These are phyloP conservation scores for Formica selysi DNA, from an alignment of 1,140 invertebrate species.

Conservation along the genomic window DNA sequence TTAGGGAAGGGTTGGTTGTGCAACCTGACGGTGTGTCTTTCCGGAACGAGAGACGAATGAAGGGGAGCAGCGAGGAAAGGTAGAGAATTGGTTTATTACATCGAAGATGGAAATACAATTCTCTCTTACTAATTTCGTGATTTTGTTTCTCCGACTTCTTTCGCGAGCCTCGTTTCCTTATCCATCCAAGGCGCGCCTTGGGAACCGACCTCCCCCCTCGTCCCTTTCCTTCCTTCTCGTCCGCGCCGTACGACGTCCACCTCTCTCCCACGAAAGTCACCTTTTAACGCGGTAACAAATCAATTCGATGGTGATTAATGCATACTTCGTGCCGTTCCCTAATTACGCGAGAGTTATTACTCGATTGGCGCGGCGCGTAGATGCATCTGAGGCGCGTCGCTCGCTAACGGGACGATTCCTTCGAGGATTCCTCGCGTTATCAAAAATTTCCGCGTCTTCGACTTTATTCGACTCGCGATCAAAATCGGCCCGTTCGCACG, in stretches of 20 bases:
- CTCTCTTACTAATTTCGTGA: slow-evolving; percentile 72
- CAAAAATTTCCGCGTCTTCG: slow-evolving; percentile 29
- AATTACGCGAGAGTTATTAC: slow-evolving; percentile 83
- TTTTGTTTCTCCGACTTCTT: slow-evolving; percentile 52
- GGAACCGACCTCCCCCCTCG: not conserved
- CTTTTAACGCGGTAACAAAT: slow-evolving; percentile 79
- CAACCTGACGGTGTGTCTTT: slow-evolving; percentile 64
- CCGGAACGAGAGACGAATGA: slow-evolving; percentile 33
- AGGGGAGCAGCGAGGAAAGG: slow-evolving; percentile 7
- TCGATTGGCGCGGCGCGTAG: slow-evolving; percentile 72
- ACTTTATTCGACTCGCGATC: slow-evolving; percentile 21
- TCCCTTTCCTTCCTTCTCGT: not conserved
- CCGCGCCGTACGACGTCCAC: not conserved
- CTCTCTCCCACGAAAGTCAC: slow-evolving; percentile 44
- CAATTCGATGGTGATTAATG: slow-evolving; percentile 84
- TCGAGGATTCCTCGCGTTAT: slow-evolving; percentile 20
- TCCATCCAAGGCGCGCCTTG: not conserved
- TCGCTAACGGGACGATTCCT: slow-evolving; percentile 49
- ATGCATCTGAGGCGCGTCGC: slow-evolving; percentile 24
- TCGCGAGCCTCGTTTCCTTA: not conserved
- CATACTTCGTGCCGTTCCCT: slow-evolving; percentile 75
- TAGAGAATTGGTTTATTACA: slow-evolving; percentile 80
- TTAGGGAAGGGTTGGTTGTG: slow-evolving; percentile 77
- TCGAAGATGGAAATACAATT: slow-evolving; percentile 74
- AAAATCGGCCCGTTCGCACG: slow-evolving; percentile 48